A percentile compares a stretch with the other conserved stretches of the same genome.
Evolutionary conservation across 2,888 invertebrate species (phyloP).

Genomic region (Aporophyla nigra): DNA sequence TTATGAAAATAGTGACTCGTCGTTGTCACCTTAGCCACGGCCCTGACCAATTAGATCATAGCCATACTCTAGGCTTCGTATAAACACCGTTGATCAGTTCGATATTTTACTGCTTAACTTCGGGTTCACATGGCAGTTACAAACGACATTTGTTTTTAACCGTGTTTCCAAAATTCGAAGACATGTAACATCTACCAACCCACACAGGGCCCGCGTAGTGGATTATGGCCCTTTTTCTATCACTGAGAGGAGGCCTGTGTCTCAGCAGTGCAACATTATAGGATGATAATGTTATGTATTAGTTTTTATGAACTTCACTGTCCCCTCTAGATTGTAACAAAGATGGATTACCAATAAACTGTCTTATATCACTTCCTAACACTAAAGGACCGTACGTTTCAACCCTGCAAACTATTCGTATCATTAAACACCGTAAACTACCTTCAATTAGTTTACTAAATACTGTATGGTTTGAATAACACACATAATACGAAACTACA

Average conservation of each 20-base stretch:
- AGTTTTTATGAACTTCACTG: background rate
- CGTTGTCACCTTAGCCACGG: too few relatives aligned
- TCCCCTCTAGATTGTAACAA: slow-evolving; percentile 15
- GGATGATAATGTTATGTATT: background rate
- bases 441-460: slow-evolving; percentile 50
- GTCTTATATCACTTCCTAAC: slow-evolving; percentile 44
- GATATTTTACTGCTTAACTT: too few relatives aligned
- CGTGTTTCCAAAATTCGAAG: background rate
- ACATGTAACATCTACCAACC: background rate
- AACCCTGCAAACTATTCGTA: slow-evolving; percentile 68
- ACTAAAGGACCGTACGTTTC: slow-evolving; percentile 61
- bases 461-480: slow-evolving; percentile 61
- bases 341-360: slow-evolving; percentile 37
- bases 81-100: too few relatives aligned
- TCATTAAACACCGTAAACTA: slow-evolving; percentile 52
- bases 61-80: too few relatives aligned
- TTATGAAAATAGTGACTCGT: too few relatives aligned
- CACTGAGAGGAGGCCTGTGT: too few relatives aligned
- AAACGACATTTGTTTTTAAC: too few relatives aligned
- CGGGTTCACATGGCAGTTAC: too few relatives aligned
- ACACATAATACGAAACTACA: slow-evolving; percentile 45
- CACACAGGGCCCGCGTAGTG: too few relatives aligned
- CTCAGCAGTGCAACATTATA: background rate
- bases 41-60: too few relatives aligned
- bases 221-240: too few relatives aligned